A percentile compares a stretch with the other conserved stretches of the same genome.
Conservation (phyloP, 2,797 vertebrate genomes). For the Enteromius argenteus region DNA sequence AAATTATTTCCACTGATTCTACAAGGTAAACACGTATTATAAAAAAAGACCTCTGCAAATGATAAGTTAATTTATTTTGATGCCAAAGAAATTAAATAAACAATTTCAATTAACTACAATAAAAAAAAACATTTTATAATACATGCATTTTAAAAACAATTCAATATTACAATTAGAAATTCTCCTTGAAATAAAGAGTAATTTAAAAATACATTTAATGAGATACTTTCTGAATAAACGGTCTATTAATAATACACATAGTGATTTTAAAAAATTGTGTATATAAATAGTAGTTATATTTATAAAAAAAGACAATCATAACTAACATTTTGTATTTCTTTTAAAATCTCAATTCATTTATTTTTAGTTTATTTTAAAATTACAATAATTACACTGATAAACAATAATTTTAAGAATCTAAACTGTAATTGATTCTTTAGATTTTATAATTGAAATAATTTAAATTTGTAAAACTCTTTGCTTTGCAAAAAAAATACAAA, state of each 20-base stretch:
- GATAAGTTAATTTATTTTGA: background rate
- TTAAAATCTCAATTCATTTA: background rate
- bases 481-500: constrained; percentile 29
- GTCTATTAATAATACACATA: background rate
- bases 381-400: background rate
- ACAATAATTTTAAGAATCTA: background rate
- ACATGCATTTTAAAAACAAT: background rate
- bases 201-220: background rate
- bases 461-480: constrained; percentile 39
- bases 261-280: background rate
- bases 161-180: background rate
- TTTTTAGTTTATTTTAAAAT: background rate
- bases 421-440: constrained; percentile 12
- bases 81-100: background rate
- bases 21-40: background rate
- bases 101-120: background rate
- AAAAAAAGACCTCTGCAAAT: background rate
- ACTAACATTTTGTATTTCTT: background rate
- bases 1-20: background rate
- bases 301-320: background rate
- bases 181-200: background rate
- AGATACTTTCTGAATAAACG: background rate
- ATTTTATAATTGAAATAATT: constrained; percentile 35
- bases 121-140: background rate
- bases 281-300: background rate